These are phyloP conservation scores for Cassiopea andromeda DNA, from an alignment of 30 jellyfish, hydroid and myxozoan genomes.

Conservation along the genomic window DNA sequence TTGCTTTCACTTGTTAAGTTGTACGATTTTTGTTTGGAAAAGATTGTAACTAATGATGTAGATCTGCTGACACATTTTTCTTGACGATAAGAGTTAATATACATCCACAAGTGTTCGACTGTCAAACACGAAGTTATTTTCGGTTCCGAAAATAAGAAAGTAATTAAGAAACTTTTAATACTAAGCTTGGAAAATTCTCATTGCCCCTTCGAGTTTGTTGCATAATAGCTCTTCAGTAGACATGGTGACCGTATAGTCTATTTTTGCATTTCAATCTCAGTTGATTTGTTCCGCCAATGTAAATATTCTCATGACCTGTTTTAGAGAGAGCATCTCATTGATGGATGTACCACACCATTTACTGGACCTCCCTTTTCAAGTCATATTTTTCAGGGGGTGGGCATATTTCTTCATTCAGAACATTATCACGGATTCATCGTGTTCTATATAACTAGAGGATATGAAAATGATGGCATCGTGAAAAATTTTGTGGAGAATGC, in stretches of 20 bases:
- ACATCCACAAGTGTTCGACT: too few relatives aligned
- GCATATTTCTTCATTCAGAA: neutral
- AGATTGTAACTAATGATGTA: too few relatives aligned
- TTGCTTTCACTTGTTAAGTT: too few relatives aligned
- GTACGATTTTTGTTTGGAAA: too few relatives aligned
- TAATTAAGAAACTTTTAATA: too few relatives aligned
- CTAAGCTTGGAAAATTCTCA: too few relatives aligned
- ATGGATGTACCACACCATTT: constrained; percentile 5
- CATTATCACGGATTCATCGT: neutral
- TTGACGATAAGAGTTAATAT: too few relatives aligned
- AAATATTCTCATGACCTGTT: constrained; percentile 7
- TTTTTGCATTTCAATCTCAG: neutral
- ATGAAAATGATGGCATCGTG: neutral
- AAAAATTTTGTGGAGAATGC: neutral
- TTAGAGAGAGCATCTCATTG: neutral
- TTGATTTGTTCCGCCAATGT: neutral
- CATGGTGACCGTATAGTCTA: neutral
- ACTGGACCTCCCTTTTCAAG: constrained; percentile 8
- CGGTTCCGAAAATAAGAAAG: too few relatives aligned
- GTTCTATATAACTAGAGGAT: neutral
- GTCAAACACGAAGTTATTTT: too few relatives aligned
- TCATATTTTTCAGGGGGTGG: neutral
- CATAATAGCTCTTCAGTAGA: too few relatives aligned
- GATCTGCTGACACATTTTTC: too few relatives aligned
- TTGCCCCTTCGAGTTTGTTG: too few relatives aligned